Evolutionary conservation across 2,797 vertebrate species (phyloP), one percentile per base, ranked within the genome.

Genomic region (Hapalemur alaotrensis): DNA sequence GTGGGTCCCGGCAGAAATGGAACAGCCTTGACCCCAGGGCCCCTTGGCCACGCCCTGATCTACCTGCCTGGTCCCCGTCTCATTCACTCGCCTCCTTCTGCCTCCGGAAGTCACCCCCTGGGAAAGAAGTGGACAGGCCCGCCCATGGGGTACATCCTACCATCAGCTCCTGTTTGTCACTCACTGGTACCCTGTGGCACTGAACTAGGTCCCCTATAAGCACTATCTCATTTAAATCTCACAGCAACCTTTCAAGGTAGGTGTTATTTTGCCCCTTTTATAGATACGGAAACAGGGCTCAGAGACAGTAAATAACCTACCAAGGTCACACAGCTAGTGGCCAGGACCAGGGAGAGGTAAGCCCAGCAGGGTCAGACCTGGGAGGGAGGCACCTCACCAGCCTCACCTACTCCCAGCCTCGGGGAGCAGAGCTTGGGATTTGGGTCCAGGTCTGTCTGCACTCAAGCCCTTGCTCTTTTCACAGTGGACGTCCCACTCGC

Each of bases 301-400:
- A 80, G 59, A 92, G 61, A 75, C 48, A 25, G 54, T 73, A 50
- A 75, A 28, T 32, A 43, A 89, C 9, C 35, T 70, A 17, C 25
- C 54, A 63, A 75, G 15, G 30, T 69, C 69, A 65, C 81, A 91
- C 41, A 65, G 88, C 54, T 67, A 30, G 9, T 87, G 65, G 30
- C 67, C 78, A 28, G 35, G 48, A 38, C 11, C 11, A 15, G 41
- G 48, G n/a, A 35, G n/a, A 50, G 25, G n/a, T 32, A 52, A 59
- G 32, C 50, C 15, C 75, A 8, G 17, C 9, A 63, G 61, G 30
- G 61, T 13, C 61, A 63, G 14, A 3, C 46, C 67, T 9, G 32
- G 9, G 32, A 25, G 8, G 38, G 41, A 73, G 72, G 4, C 0
- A 3, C 15, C 10, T 43, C 0, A 0, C n/a, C 8, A 4, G 28